Percentiles rank a stretch among this genome's conserved stretches.
phyloP scores from a whole-genome alignment of 2,113 vertebrate genomes.

The Platysternon megacephalum region DNA sequence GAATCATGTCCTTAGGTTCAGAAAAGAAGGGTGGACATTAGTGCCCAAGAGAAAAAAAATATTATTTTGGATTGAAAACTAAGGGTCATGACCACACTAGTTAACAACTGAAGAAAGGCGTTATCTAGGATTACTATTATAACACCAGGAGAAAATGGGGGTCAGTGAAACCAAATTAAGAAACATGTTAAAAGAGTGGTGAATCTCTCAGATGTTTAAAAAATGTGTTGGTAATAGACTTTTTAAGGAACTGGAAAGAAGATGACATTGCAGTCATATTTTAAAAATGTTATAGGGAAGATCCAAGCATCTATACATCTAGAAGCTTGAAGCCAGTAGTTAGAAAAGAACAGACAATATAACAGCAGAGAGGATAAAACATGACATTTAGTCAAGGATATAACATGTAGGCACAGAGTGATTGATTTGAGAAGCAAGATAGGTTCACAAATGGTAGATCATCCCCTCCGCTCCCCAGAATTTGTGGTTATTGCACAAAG shows the following conservation, averaged over 20 bases:
- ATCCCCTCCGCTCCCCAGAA: background rate
- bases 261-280: background rate
- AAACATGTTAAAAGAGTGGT: background rate
- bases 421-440: background rate
- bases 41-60: background rate
- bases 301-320: background rate
- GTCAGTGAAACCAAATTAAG: background rate
- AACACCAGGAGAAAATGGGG: background rate
- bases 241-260: background rate
- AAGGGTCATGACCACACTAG: constrained; percentile 2
- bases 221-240: background rate
- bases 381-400: background rate
- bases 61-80: background rate
- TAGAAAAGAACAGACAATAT: background rate
- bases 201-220: background rate
- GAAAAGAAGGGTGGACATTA: background rate
- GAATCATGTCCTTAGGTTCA: background rate
- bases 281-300: background rate
- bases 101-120: background rate
- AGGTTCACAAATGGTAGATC: background rate
- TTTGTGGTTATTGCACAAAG: background rate
- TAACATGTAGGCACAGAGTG: background rate
- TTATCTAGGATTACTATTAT: background rate
- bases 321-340: background rate
- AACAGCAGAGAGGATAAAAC: background rate